Percentiles rank a stretch among this genome's conserved stretches.
These are phyloP conservation scores for Protobothrops flavoviridis DNA, from an alignment of 2,113 vertebrate species.

Conservation along the genomic window DNA sequence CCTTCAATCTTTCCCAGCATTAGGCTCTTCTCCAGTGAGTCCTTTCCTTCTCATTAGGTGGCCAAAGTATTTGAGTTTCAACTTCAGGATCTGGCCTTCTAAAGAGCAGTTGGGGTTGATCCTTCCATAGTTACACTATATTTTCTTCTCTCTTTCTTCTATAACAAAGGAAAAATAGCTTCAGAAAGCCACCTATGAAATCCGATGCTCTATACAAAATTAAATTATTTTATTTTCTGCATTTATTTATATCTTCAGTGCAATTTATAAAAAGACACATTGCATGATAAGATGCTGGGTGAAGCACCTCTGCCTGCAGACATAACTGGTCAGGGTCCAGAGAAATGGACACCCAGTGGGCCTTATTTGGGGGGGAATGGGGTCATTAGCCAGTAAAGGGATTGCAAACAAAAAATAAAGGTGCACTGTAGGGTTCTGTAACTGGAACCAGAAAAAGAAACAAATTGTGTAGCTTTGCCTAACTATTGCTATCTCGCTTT, in stretches of 20 bases:
- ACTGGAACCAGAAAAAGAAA: too few species aligned
- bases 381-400: not conserved
- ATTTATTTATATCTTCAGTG: not conserved
- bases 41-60: too few species aligned
- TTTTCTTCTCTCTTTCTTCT: not conserved
- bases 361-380: not conserved
- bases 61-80: too few species aligned
- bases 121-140: not conserved
- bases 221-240: not conserved
- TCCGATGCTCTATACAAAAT: not conserved
- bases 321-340: not conserved
- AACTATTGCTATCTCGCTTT: too few species aligned
- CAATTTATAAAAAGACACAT: not conserved
- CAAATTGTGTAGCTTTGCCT: too few species aligned
- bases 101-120: too few species aligned
- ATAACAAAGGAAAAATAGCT: not conserved
- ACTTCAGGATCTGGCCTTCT: too few species aligned
- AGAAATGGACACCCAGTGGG: not conserved
- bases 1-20: too few species aligned
- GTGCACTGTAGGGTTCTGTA: not conserved
- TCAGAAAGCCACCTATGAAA: not conserved
- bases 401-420: not conserved
- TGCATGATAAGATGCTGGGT: not conserved
- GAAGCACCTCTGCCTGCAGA: not conserved
- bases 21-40: too few species aligned